Evolutionary conservation across 2,888 invertebrate species (phyloP).

Genomic region (Drosophila lacicola): DNA sequence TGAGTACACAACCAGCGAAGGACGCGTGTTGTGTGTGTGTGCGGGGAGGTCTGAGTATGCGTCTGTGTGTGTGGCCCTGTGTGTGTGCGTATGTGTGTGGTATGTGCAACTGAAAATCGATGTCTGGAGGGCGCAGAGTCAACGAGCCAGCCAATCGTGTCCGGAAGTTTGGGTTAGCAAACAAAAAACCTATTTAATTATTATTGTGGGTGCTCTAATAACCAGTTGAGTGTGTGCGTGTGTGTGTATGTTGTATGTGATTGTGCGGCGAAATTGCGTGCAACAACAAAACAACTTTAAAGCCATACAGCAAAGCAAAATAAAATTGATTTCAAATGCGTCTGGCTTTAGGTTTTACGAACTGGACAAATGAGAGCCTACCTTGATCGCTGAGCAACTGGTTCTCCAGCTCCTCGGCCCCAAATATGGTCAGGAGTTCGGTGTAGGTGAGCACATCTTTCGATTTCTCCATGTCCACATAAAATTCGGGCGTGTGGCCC

Average conservation of each 20-base stretch:
- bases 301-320: constrained; percentile 54
- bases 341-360: constrained; percentile 7
- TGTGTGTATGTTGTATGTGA: constrained; percentile 16
- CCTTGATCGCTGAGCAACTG: constrained; percentile 92
- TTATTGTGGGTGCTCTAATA: constrained; percentile 31
- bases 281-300: constrained; percentile 38
- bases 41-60: constrained; percentile 10
- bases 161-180: constrained; percentile 69
- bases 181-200: constrained; percentile 72
- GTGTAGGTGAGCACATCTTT: constrained; percentile 89
- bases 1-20: constrained; percentile 34
- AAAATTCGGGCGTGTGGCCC: constrained; percentile 92
- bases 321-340: constrained; percentile 15
- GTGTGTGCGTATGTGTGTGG: constrained; percentile 18
- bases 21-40: constrained; percentile 29
- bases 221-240: constrained; percentile 11
- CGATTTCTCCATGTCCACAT: constrained; percentile 87
- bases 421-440: constrained; percentile 89
- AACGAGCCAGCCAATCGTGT: constrained; percentile 43
- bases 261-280: constrained; percentile 31
- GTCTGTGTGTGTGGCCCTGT: constrained; percentile 7
- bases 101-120: constrained; percentile 74
- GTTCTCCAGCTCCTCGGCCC: constrained; percentile 89
- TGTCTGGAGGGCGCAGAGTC: constrained; percentile 57
- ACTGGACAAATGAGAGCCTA: constrained; percentile 82